Conservation (phyloP, 2,888 invertebrate genomes). For the Ophion obscuratus region DNA sequence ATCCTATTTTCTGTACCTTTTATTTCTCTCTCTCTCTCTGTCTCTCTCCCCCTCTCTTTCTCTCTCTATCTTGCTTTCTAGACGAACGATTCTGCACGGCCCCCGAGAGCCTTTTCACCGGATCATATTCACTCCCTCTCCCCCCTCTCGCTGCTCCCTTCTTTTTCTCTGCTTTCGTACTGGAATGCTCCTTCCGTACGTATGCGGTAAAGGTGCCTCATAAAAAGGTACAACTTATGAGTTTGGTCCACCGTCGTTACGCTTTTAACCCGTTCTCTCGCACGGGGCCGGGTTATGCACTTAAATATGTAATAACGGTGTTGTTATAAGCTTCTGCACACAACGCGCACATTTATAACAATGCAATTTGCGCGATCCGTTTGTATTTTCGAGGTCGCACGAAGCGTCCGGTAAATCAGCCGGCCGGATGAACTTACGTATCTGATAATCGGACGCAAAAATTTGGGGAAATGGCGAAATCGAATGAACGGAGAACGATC, state of each 20-base stretch:
- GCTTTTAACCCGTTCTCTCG: conserved; percentile 62
- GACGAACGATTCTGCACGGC: conserved; percentile 26
- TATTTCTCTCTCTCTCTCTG: conserved; percentile 5
- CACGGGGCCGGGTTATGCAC: conserved; percentile 44
- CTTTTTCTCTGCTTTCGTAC: conserved; percentile 24
- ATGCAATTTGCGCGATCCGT: neutral
- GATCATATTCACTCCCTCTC: conserved; percentile 56
- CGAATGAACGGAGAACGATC: neutral
- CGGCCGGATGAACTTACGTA: neutral
- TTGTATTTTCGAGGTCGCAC: conserved; percentile 19
- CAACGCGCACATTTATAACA: conserved; percentile 14
- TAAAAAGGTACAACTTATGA: conserved; percentile 78
- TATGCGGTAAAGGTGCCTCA: conserved; percentile 71
- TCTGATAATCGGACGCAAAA: conserved; percentile 1
- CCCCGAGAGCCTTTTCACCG: conserved; percentile 56
- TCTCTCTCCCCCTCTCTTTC: neutral
- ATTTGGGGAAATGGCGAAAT: neutral
- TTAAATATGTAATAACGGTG: conserved; percentile 65
- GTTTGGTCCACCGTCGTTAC: conserved; percentile 74
- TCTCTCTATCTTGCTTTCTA: conserved; percentile 24
- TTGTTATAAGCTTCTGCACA: conserved; percentile 53
- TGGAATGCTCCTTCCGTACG: conserved; percentile 26
- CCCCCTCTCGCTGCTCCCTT: conserved; percentile 20
- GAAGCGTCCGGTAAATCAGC: conserved; percentile 7
- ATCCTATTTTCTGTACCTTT: conserved; percentile 28